Evolutionary conservation across 2,888 invertebrate genomes (phyloP), one percentile per base, ranked within the genome.

Genomic region (Synanthedon vespiformis): DNA sequence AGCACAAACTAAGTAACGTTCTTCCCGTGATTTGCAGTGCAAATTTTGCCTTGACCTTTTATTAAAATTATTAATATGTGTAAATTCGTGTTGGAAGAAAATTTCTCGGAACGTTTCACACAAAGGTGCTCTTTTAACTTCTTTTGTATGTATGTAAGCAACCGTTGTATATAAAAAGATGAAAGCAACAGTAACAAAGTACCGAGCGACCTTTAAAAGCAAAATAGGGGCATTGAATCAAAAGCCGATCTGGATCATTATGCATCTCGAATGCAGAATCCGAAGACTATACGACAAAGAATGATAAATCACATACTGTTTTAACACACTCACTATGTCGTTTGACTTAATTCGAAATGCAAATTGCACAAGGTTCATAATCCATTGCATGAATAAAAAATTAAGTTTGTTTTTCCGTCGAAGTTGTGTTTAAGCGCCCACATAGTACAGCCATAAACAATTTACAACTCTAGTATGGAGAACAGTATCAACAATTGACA

Each of bases 211-310:
- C 63, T 61, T 58, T 60, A 57, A 57, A 65, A 67, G 62, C 55
- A 66, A 68, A 72, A 70, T 65, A 71, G 64, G 64, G 57, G 57
- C 61, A 61, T 56, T 62, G 60, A 62, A 69, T 64, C 68, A 64
- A 61, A 61, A 58, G 59, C 56, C 57, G 62, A 66, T 67, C 63
- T 59, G 60, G 65, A 68, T 65, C 63, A 68, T 68, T 63, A 69
- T 61, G 57, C 58, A 56, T 58, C 57, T 54, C 56, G 58, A 56
- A 44, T 54, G 56, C 58, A 61, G 54, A 49, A 53, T 53, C 52
- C 52, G 52, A 16, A 41, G 41, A 54, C 53, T 54, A 60, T 60
- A 62, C 61, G 62, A 56, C 44, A 58, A 59, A 55, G 54, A 51
- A 51, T 51, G 55, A 53, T 51, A 50, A 55, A 57, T 56, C 53